Conservation (phyloP, 2,888 invertebrate genomes). For the Phania funesta region DNA sequence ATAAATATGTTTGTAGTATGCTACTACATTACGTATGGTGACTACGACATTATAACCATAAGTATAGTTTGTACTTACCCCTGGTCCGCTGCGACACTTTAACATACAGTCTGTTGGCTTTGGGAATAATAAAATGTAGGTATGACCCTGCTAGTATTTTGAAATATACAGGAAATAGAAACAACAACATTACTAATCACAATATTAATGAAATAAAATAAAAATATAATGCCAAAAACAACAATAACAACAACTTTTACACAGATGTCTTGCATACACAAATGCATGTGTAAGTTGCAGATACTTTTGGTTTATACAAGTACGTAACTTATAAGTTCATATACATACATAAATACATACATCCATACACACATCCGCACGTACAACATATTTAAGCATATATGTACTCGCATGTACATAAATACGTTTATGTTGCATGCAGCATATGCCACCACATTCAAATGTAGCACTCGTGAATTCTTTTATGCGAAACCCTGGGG, state of each 20-base stretch:
- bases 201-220: conserved; percentile 25
- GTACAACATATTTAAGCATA: background rate
- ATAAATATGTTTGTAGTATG: background rate
- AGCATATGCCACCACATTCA: conserved; percentile 33
- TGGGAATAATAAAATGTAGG: conserved; percentile 3
- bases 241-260: conserved; percentile 1
- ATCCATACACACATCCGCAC: too few relatives aligned
- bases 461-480: background rate
- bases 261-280: conserved; percentile 14
- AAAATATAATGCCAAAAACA: background rate
- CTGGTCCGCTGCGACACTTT: background rate
- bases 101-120: conserved; percentile 4
- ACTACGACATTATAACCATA: conserved; percentile 17
- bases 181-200: conserved; percentile 33
- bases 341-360: background rate
- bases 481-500: conserved; percentile 32
- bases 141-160: conserved; percentile 53
- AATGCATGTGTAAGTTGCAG: conserved; percentile 17
- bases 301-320: conserved; percentile 41
- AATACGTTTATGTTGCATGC: conserved; percentile 36
- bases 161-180: conserved; percentile 57
- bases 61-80: background rate
- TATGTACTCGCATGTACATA: background rate
- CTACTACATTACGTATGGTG: background rate
- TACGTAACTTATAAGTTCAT: background rate